A percentile compares a stretch with the other conserved stretches of the same genome.
phyloP scores from a whole-genome alignment of 2,797 vertebrate species.

The Sebastes wilsoni region DNA sequence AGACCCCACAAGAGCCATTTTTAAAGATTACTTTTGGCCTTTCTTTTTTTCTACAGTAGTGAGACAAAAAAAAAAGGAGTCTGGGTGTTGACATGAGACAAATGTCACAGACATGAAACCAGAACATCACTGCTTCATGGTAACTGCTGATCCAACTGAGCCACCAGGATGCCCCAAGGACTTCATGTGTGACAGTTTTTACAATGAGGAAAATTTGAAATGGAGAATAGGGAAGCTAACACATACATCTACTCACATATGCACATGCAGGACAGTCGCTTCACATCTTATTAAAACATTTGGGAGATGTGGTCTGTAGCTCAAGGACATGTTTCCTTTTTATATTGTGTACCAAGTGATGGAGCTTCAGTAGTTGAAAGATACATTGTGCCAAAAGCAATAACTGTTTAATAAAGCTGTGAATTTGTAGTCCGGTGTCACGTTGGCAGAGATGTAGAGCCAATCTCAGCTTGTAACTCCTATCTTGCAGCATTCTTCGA shows the following conservation, averaged over 20 bases:
- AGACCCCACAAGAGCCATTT: not conserved
- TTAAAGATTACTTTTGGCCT: not conserved
- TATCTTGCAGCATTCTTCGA: not conserved
- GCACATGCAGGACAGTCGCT: not conserved
- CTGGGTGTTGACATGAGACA: slow-evolving; percentile 13
- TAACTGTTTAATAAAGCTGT: slow-evolving; percentile 24
- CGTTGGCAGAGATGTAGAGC: slow-evolving; percentile 6
- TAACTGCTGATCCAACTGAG: slow-evolving; percentile 29
- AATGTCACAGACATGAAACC: slow-evolving; percentile 41
- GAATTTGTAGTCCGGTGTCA: not conserved
- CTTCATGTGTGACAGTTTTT: slow-evolving; percentile 19
- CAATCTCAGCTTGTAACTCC: not conserved
- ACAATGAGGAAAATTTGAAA: not conserved
- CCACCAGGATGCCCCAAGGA: slow-evolving; percentile 36
- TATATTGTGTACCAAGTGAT: slow-evolving; percentile 16
- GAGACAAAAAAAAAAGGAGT: not conserved
- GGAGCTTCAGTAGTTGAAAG: slow-evolving; percentile 5
- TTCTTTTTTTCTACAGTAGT: not conserved
- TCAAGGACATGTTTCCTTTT: slow-evolving; percentile 33
- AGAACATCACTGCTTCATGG: slow-evolving; percentile 18
- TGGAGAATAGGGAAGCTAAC: not conserved
- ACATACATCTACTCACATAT: not conserved
- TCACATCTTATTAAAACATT: slow-evolving; percentile 32
- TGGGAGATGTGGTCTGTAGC: slow-evolving; percentile 19
- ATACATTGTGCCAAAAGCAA: slow-evolving; percentile 11